phyloP scores from a whole-genome alignment of 2,113 vertebrate genomes.

The Ammodytes marinus region DNA sequence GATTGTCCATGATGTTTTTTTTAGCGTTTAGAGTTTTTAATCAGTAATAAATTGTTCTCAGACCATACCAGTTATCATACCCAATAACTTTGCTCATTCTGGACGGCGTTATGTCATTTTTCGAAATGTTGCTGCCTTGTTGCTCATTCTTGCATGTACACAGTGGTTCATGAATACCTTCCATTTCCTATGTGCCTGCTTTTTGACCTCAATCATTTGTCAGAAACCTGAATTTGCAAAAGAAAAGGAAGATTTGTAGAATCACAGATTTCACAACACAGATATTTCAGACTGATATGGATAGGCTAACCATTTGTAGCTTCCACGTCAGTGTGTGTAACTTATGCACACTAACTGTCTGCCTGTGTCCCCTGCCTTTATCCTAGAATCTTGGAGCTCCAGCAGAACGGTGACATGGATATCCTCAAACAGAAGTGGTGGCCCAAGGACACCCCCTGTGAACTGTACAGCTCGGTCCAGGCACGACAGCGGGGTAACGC shows the following conservation, averaged over 20 bases:
- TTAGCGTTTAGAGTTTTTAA: conserved; percentile 22
- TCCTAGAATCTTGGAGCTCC: conserved; percentile 96
- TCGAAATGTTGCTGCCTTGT: conserved; percentile 10
- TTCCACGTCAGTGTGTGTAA: not conserved
- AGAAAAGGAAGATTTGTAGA: not conserved
- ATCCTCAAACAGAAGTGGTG: conserved; percentile 98
- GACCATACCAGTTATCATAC: conserved; percentile 19
- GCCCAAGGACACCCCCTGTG: conserved; percentile 95
- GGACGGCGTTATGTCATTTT: not conserved
- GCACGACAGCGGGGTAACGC: conserved; percentile 92
- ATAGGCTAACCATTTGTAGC: not conserved
- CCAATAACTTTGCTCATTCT: not conserved
- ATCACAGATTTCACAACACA: not conserved
- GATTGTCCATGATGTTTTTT: conserved; percentile 6
- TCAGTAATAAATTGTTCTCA: conserved; percentile 23
- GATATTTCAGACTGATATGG: not conserved
- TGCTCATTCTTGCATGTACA: conserved; percentile 3
- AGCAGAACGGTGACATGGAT: conserved; percentile 98
- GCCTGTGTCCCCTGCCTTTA: not conserved
- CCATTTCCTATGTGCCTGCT: not conserved
- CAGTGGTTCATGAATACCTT: not conserved
- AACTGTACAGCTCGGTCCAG: conserved; percentile 93
- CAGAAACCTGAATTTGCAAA: not conserved
- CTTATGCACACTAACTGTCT: not conserved
- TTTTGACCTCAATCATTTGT: not conserved